These are phyloP conservation scores for Crossaster papposus DNA, from an alignment of 53 echinoderm and acorn worm genomes.

Conservation along the genomic window DNA sequence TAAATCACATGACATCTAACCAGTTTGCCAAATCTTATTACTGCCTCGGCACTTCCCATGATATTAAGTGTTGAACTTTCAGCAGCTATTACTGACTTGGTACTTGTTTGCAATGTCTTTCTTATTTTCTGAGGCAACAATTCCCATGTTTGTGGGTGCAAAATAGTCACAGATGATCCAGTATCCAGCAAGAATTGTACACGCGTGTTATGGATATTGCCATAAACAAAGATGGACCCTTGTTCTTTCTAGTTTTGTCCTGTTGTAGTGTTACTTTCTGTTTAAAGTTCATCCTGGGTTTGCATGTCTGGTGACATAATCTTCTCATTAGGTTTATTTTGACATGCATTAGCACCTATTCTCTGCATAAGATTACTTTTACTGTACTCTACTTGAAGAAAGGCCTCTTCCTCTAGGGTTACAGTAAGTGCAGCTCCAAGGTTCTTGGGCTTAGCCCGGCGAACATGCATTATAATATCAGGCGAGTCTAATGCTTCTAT, in stretches of 20 bases:
- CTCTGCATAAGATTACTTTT: conserved; percentile 24
- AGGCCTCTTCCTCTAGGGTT: conserved; percentile 31
- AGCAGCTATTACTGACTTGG: too few species aligned
- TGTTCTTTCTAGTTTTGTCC: neutral
- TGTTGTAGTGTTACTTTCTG: neutral
- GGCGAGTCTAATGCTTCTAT: conserved; percentile 39
- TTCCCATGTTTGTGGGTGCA: too few species aligned
- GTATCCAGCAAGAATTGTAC: too few species aligned
- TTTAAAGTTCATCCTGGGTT: neutral
- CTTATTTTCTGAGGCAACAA: too few species aligned
- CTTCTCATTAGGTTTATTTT: neutral
- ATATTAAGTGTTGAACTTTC: too few species aligned
- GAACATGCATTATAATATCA: conserved; percentile 35
- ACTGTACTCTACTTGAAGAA: conserved; percentile 32
- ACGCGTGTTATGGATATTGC: too few species aligned
- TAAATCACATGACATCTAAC: too few species aligned
- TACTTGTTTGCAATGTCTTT: too few species aligned
- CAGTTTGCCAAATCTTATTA: too few species aligned
- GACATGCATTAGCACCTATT: conserved; percentile 18
- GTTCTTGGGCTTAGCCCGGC: conserved; percentile 19
- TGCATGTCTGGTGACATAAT: neutral
- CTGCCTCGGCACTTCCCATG: too few species aligned
- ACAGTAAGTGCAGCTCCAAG: conserved; percentile 25
- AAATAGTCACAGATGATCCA: too few species aligned
- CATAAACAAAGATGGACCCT: conserved; percentile 29